These are phyloP conservation scores for Drosophila nr. perissopoda DNA, from an alignment of 2,888 invertebrate genomes.

Conservation along the genomic window DNA sequence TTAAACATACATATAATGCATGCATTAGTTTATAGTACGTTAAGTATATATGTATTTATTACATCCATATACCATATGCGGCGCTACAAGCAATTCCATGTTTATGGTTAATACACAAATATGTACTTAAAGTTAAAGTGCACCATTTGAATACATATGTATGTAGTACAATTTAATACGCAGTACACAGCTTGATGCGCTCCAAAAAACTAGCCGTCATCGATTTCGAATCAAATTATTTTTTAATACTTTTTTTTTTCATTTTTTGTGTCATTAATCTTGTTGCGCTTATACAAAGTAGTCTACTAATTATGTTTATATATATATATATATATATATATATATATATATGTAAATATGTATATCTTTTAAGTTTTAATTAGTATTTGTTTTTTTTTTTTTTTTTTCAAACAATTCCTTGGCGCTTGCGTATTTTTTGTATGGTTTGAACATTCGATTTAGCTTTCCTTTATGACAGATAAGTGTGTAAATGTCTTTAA, in stretches of 20 bases:
- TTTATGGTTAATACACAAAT: constrained; percentile 17
- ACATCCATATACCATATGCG: constrained; percentile 7
- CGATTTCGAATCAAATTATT: constrained; percentile 22
- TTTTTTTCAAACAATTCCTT: constrained; percentile 82
- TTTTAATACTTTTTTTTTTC: constrained; percentile 56
- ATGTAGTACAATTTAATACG: neutral
- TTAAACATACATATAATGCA: constrained; percentile 41
- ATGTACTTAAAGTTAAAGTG: constrained; percentile 18
- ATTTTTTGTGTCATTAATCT: constrained; percentile 11
- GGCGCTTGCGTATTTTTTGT: constrained; percentile 75
- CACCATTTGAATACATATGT: constrained; percentile 11
- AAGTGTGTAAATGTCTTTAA: constrained; percentile 34
- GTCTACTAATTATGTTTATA: constrained; percentile 43
- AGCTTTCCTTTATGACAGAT: constrained; percentile 45
- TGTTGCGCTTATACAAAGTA: constrained; percentile 56
- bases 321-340: constrained; percentile 11
- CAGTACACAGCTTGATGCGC: constrained; percentile 34
- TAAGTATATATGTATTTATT: constrained; percentile 16
- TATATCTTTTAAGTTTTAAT: constrained; percentile 29
- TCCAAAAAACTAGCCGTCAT: constrained; percentile 37
- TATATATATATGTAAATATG: constrained; percentile 22
- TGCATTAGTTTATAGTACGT: constrained; percentile 27
- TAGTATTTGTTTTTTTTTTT: constrained; percentile 45
- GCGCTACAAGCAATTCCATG: constrained; percentile 23
- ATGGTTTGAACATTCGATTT: constrained; percentile 61